Evolutionary conservation across 2,888 invertebrate species (phyloP).

Genomic region (Prenolepis imparis): DNA sequence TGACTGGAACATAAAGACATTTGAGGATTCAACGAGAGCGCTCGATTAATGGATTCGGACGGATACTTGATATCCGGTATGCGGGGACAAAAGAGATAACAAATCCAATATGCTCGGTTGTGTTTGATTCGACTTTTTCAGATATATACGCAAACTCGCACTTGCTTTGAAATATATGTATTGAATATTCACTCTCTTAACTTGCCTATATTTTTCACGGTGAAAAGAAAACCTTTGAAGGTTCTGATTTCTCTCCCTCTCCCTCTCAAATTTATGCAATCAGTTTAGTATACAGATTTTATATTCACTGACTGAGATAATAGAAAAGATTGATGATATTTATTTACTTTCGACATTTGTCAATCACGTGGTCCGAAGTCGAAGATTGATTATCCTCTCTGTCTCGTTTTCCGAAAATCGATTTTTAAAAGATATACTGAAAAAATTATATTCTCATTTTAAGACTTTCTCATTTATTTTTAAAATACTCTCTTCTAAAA

Average conservation of each 20-base stretch:
- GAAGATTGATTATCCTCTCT: conserved; percentile 30
- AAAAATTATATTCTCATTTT: too few relatives aligned
- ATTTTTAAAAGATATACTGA: not conserved
- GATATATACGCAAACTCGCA: conserved; percentile 15
- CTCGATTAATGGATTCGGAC: conserved; percentile 12
- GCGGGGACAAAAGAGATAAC: conserved; percentile 19
- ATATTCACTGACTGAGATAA: not conserved
- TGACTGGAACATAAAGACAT: conserved; percentile 10
- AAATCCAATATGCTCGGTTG: conserved; percentile 7
- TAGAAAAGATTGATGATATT: not conserved
- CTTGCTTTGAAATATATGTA: not conserved
- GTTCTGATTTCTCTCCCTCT: not conserved
- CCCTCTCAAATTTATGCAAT: not conserved
- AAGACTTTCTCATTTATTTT: too few relatives aligned
- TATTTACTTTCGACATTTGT: conserved; percentile 24
- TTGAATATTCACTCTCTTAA: conserved; percentile 11
- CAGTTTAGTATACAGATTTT: not conserved
- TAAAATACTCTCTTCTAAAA: too few relatives aligned
- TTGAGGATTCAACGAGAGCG: conserved; percentile 27
- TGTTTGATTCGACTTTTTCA: conserved; percentile 23
- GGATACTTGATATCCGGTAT: conserved; percentile 18
- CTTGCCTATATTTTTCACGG: not conserved
- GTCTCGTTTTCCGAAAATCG: conserved; percentile 10
- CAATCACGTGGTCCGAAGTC: not conserved
- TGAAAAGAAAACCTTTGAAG: not conserved